Evolutionary conservation across 2,888 invertebrate species (phyloP).

Genomic region (Tetragonula carbonaria): DNA sequence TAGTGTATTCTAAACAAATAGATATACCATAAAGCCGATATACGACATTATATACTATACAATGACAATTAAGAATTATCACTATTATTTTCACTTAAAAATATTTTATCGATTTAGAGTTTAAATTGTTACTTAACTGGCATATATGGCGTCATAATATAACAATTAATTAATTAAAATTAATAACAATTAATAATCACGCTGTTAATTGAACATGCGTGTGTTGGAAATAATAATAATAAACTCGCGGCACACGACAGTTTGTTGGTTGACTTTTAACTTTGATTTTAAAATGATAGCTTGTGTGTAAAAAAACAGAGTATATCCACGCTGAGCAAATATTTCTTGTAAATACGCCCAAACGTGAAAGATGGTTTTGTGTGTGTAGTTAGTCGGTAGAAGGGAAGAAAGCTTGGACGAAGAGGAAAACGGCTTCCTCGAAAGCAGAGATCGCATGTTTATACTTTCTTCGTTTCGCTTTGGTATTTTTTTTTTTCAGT

Average conservation of each 20-base stretch:
- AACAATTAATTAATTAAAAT: no score
- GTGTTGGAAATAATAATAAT: neutral
- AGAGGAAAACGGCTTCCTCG: constrained; percentile 34
- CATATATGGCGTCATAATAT: neutral
- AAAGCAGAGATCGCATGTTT: constrained; percentile 13
- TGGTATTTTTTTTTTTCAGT: constrained; percentile 2
- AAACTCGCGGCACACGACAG: neutral
- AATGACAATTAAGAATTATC: neutral
- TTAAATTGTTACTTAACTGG: neutral
- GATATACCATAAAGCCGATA: neutral
- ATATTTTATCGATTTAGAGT: neutral
- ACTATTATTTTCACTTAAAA: neutral
- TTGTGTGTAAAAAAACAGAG: constrained; percentile 1
- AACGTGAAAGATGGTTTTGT: neutral
- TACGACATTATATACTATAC: neutral
- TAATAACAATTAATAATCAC: no score
- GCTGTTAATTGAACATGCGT: no score
- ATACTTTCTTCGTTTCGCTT: constrained; percentile 34
- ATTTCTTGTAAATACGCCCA: neutral
- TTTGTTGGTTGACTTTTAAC: neutral
- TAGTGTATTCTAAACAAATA: no score
- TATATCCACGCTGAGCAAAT: neutral
- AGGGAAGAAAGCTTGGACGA: constrained; percentile 18
- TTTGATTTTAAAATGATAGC: no score
- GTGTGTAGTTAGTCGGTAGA: neutral